phyloP scores from a whole-genome alignment of 2,113 vertebrate species.

The Archilochus colubris region DNA sequence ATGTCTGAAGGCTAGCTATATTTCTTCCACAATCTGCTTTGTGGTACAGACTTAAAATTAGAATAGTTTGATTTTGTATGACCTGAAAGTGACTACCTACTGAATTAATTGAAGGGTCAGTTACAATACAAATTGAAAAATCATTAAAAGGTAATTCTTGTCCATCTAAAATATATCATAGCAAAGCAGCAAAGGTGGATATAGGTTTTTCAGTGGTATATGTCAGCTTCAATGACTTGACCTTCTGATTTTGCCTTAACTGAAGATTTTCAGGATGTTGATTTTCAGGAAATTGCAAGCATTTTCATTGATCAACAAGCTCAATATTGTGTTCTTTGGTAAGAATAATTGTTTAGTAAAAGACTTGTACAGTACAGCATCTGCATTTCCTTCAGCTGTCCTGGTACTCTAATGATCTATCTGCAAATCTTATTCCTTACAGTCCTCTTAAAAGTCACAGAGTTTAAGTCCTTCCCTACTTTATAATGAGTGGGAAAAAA shows the following conservation, averaged over 20 bases:
- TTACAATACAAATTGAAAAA: background rate
- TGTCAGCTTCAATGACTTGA: background rate
- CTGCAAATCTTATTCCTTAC: background rate
- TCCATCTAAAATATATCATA: background rate
- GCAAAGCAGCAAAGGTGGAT: background rate
- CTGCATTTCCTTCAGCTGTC: background rate
- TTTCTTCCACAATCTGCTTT: background rate
- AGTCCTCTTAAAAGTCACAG: background rate
- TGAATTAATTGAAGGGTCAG: background rate
- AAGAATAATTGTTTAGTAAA: constrained; percentile 10
- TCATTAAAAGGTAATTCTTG: background rate
- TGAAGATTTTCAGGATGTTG: constrained; percentile 18
- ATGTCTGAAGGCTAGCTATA: background rate
- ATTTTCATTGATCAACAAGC: background rate
- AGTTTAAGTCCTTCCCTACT: background rate
- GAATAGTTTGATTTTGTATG: background rate
- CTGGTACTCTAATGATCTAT: background rate
- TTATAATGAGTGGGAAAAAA: background rate
- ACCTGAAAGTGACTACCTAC: background rate
- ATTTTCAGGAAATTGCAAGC: background rate
- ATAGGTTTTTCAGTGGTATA: background rate
- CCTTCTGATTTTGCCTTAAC: background rate
- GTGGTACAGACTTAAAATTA: background rate
- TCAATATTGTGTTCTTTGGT: background rate
- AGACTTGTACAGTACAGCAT: background rate